Conservation (phyloP, 2,888 invertebrate species). For the Campoletis raptor region DNA sequence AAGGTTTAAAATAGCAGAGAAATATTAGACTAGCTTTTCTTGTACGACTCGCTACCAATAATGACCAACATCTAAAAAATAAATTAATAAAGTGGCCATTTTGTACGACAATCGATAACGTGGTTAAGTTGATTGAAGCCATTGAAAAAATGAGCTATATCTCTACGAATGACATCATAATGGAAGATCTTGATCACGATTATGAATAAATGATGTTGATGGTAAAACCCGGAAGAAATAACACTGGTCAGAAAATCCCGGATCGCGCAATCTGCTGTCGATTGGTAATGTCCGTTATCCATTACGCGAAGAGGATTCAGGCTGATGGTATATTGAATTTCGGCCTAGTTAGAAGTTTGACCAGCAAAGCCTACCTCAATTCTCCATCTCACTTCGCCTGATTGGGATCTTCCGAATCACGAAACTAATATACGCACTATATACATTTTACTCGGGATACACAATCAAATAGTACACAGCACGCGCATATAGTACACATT, state of each 20-base stretch:
- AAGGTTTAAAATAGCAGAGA: background rate
- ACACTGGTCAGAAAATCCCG: background rate
- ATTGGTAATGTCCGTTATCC: conserved; percentile 19
- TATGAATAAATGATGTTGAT: background rate
- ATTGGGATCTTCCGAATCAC: conserved; percentile 37
- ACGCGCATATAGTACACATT: conserved; percentile 54
- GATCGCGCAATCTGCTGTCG: background rate
- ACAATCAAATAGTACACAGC: conserved; percentile 34
- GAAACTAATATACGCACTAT: conserved; percentile 45
- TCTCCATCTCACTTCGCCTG: conserved; percentile 21
- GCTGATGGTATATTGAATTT: conserved; percentile 46
- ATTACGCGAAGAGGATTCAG: conserved; percentile 38
- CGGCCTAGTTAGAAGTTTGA: conserved; percentile 43
- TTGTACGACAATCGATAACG: background rate
- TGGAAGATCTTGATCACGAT: conserved; percentile 2
- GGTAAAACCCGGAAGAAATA: background rate
- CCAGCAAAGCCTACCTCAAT: conserved; percentile 25
- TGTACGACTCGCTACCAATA: background rate
- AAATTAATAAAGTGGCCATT: background rate
- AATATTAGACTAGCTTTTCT: background rate
- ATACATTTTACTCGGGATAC: conserved; percentile 21
- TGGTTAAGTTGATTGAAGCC: background rate
- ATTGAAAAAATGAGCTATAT: background rate
- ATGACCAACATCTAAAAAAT: too few relatives aligned
- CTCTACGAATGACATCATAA: background rate